Evolutionary conservation across 2,888 invertebrate genomes (phyloP), one percentile per base, ranked within the genome.

Genomic region (Agriopis aurantiaria): DNA sequence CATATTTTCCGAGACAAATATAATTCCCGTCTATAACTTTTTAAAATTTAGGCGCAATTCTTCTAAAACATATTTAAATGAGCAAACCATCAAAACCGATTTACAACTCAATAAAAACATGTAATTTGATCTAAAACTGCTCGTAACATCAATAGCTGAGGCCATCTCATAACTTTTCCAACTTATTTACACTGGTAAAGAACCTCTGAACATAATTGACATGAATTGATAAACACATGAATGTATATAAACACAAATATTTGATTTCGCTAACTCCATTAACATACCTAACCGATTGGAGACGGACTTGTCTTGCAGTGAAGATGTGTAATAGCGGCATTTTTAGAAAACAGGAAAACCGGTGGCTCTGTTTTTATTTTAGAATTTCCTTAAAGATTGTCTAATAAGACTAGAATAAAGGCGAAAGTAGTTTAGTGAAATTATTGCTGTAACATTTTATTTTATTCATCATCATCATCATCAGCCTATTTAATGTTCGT

Each of bases 231-330:
- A 82, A 82, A 83, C 78, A 68, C 55, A 53, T 64, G 59, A 48
- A 65, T 60, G 58, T 64, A 58, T 61, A 65, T 65, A 61, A 49
- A 65, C 55, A 85, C 80, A 83, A 85, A 85, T 86, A 83, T 87
- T 88, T 87, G 83, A 83, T 85, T 85, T 87, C 81, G 85, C 84
- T 69, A 80, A 80, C 72, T 66, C 65, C 68, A 87, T 87, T 87
- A 82, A 72, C 87, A 87, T 88, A 88, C 83, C 66, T 69, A 79
- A 76, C 78, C 65, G 77, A 79, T 79, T 63, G 59, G 77, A 69
- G 57, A 68, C 67, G 59, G 68, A 75, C 75, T 71, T 65, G 75
- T 72, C 78, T 77, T 79, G 78, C 78, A 79, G 55, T 68, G 69
- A 73, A 71, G 53, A 62, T 59, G 58, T 69, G 51, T 73, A 73